These are phyloP conservation scores for Latrodectus elegans DNA, from an alignment of 2,888 invertebrate species.

Conservation along the genomic window DNA sequence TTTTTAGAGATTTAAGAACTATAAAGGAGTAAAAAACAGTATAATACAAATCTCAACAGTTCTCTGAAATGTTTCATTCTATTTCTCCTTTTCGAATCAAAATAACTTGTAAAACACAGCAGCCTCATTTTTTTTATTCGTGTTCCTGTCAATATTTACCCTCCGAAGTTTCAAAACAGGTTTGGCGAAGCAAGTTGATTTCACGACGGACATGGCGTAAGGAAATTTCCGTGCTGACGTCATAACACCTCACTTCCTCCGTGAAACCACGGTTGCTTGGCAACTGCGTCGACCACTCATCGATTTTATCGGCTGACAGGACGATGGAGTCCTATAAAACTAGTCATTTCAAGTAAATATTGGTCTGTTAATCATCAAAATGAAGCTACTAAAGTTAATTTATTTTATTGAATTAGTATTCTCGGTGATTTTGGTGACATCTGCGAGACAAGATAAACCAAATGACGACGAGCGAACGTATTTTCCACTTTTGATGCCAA, in stretches of 20 bases:
- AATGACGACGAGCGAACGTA: slow-evolving; percentile 19
- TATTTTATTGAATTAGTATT: background rate
- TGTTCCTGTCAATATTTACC: background rate
- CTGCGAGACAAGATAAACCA: background rate
- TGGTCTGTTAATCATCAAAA: slow-evolving; percentile 3
- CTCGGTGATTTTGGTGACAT: background rate
- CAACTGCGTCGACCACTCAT: slow-evolving; percentile 60
- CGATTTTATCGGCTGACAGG: slow-evolving; percentile 30
- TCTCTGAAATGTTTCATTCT: no score
- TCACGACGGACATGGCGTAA: slow-evolving; percentile 45
- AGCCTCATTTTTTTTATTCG: no score
- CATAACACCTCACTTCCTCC: slow-evolving; percentile 34
- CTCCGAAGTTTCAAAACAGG: background rate
- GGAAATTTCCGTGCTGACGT: slow-evolving; percentile 42
- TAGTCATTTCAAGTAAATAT: slow-evolving; percentile 26
- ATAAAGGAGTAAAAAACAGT: no score
- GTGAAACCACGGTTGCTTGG: slow-evolving; percentile 48
- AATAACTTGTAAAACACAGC: no score
- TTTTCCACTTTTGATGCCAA: slow-evolving; percentile 83
- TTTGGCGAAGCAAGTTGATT: background rate
- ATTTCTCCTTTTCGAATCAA: no score
- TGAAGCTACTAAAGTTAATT: slow-evolving; percentile 5
- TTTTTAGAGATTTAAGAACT: no score
- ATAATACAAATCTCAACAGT: no score
- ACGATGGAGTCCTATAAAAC: slow-evolving; percentile 10